Evolutionary conservation across 2,797 vertebrate species (phyloP).

Genomic region (Pygocentrus nattereri): DNA sequence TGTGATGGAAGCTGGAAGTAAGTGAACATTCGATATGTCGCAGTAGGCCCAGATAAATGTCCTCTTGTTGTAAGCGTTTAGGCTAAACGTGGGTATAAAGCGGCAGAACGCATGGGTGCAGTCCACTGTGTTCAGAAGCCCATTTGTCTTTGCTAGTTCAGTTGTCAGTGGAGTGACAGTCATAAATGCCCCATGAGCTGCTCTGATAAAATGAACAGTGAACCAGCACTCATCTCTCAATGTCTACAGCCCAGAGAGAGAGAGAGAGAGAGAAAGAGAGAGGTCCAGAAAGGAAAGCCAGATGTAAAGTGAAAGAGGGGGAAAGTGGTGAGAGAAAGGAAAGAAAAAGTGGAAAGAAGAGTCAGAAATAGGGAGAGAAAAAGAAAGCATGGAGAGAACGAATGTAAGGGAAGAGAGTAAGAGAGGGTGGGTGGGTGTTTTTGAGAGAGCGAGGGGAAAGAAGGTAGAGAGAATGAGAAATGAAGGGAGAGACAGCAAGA

Average conservation of each 20-base stretch:
- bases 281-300: background rate
- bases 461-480: background rate
- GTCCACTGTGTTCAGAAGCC: conserved; percentile 23
- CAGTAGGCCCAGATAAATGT: conserved; percentile 4
- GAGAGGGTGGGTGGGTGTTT: no score
- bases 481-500: background rate
- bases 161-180: conserved; percentile 57
- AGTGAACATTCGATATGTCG: conserved; percentile 5
- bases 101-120: conserved; percentile 16
- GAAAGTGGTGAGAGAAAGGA: background rate
- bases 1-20: conserved; percentile 16
- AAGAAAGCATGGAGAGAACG: background rate
- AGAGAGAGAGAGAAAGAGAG: background rate
- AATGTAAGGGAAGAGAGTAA: background rate
- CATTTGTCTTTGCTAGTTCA: conserved; percentile 60
- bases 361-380: background rate
- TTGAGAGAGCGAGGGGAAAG: background rate
- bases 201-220: conserved; percentile 55
- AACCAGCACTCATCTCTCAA: conserved; percentile 54
- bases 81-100: conserved; percentile 23
- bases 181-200: conserved; percentile 51
- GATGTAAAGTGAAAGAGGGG: background rate
- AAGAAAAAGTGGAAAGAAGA: background rate
- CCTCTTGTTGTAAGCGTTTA: conserved; percentile 21
- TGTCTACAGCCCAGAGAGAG: conserved; percentile 3